Percentiles rank a stretch among this genome's conserved stretches.
Evolutionary conservation across 2,888 invertebrate genomes (phyloP).

Genomic region (Bibio marci): DNA sequence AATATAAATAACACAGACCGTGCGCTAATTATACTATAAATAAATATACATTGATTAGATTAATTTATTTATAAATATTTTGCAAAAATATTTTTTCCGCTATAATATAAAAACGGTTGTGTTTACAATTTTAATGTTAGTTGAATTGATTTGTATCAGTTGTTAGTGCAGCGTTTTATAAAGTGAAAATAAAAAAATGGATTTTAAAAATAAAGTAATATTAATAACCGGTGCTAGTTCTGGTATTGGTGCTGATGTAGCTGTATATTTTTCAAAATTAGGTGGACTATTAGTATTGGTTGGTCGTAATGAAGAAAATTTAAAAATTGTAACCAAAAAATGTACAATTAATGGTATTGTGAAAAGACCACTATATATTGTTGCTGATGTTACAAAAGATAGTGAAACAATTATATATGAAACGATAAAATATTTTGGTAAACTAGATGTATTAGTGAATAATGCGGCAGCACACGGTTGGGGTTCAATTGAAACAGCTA

Average conservation of each 20-base stretch:
- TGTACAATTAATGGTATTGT: slow-evolving; percentile 32
- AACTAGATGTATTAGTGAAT: slow-evolving; percentile 56
- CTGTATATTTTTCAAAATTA: slow-evolving; percentile 43
- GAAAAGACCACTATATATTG: slow-evolving; percentile 27
- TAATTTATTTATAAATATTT: too few species aligned
- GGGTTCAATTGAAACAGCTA: slow-evolving; percentile 68
- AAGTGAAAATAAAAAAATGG: too few species aligned
- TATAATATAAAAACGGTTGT: too few species aligned
- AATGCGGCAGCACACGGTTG: slow-evolving; percentile 65
- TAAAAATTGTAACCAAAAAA: slow-evolving; percentile 36
- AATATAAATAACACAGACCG: too few species aligned
- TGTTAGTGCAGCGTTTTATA: too few species aligned
- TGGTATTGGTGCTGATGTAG: slow-evolving; percentile 56
- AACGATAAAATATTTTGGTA: slow-evolving; percentile 44
- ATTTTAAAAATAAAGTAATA: slow-evolving; percentile 36
- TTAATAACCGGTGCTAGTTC: slow-evolving; percentile 55
- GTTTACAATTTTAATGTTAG: too few species aligned
- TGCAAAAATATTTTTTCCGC: too few species aligned
- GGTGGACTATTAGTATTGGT: slow-evolving; percentile 40
- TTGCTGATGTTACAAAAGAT: slow-evolving; percentile 46
- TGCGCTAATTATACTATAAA: too few species aligned
- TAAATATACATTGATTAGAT: too few species aligned
- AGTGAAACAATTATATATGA: slow-evolving; percentile 44
- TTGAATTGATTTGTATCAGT: too few species aligned
- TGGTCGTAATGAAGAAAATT: slow-evolving; percentile 43